Evolutionary conservation across 2,888 invertebrate species (phyloP).

Genomic region (Euplagia quadripunctaria): DNA sequence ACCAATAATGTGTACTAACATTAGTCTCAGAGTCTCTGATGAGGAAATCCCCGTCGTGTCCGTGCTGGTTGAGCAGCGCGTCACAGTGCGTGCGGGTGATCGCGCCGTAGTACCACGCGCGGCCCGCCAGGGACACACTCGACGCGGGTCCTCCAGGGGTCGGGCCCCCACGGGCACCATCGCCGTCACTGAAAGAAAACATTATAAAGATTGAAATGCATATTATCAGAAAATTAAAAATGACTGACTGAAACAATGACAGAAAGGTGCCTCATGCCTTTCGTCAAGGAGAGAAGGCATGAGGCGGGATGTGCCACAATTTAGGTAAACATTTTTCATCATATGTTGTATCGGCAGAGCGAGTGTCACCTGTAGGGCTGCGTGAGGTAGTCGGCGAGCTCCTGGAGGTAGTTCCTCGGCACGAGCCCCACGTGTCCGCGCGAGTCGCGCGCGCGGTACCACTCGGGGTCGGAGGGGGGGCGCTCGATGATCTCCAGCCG

Average conservation of each 20-base stretch:
- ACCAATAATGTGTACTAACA: slow-evolving; percentile 88
- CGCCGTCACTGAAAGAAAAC: neutral
- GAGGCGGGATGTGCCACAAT: no score
- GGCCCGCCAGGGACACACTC: slow-evolving; percentile 86
- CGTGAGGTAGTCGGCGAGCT: slow-evolving; percentile 95
- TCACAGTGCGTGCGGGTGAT: slow-evolving; percentile 99
- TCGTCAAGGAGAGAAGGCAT: no score
- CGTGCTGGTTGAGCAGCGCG: slow-evolving; percentile 97
- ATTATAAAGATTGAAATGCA: no score
- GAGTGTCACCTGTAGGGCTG: slow-evolving; percentile 90
- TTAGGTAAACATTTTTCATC: no score
- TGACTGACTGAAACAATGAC: no score
- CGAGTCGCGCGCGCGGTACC: slow-evolving; percentile 98
- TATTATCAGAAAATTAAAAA: no score
- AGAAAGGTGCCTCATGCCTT: no score
- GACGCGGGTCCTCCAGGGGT: slow-evolving; percentile 42
- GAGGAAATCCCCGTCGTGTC: slow-evolving; percentile 99
- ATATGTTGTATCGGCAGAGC: no score
- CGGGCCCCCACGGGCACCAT: slow-evolving; percentile 5
- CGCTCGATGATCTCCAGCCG: slow-evolving; percentile 98
- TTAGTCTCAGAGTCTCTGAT: slow-evolving; percentile 99
- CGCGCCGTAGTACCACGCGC: slow-evolving; percentile 99
- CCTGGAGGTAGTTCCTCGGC: slow-evolving; percentile 97
- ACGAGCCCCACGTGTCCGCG: slow-evolving; percentile 98
- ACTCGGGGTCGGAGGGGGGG: slow-evolving; percentile 99